phyloP scores from a whole-genome alignment of 2,888 invertebrate species.

The Stictocephala bisonia region DNA sequence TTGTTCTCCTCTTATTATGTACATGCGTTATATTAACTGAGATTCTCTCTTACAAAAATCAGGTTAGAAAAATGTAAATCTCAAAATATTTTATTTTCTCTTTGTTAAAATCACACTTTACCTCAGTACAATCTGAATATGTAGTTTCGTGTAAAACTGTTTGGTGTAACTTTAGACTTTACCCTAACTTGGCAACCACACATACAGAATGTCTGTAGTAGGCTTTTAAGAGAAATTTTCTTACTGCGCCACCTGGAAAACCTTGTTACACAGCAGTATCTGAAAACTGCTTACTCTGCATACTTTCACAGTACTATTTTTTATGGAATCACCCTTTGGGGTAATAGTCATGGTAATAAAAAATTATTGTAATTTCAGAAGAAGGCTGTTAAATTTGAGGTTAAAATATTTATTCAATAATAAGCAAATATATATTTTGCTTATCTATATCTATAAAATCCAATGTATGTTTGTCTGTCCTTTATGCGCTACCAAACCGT shows the following conservation, averaged over 20 bases:
- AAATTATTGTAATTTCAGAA: too few relatives aligned
- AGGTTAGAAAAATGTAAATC: too few relatives aligned
- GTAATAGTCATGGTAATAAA: background rate
- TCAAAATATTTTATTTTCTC: background rate
- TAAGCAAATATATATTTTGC: too few relatives aligned
- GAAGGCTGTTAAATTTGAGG: too few relatives aligned
- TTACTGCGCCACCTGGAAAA: background rate
- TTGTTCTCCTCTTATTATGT: too few relatives aligned
- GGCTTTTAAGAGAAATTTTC: background rate
- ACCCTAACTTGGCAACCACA: background rate
- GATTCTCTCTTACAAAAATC: too few relatives aligned
- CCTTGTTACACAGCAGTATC: background rate
- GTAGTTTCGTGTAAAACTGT: background rate
- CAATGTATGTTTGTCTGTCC: too few relatives aligned
- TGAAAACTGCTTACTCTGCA: background rate
- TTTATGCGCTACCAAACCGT: too few relatives aligned
- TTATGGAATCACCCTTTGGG: background rate
- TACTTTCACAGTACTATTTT: background rate
- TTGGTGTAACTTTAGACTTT: background rate
- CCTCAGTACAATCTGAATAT: background rate
- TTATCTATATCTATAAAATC: too few relatives aligned
- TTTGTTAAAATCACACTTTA: background rate
- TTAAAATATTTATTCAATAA: too few relatives aligned
- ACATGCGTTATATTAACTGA: too few relatives aligned
- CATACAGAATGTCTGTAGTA: background rate